These are phyloP conservation scores for Arion vulgaris DNA, from an alignment of 1,140 invertebrate genomes.

Conservation along the genomic window DNA sequence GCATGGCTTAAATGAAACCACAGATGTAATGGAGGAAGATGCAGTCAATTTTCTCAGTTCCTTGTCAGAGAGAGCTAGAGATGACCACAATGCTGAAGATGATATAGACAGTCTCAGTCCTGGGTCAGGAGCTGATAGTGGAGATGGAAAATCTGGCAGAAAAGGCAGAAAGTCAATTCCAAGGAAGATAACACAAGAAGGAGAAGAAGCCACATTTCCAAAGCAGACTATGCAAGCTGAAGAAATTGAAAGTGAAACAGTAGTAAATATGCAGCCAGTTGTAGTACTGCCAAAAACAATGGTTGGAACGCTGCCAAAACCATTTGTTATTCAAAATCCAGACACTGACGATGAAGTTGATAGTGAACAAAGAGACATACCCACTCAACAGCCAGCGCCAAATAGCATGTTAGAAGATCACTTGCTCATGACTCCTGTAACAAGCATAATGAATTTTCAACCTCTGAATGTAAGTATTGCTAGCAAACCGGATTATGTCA, in stretches of 20 bases:
- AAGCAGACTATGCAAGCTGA: not conserved
- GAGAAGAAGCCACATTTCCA: not conserved
- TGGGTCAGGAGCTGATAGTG: conserved; percentile 16
- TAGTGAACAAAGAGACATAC: not conserved
- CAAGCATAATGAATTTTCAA: conserved; percentile 37
- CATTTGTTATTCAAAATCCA: conserved; percentile 40
- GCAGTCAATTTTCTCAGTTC: conserved; percentile 63
- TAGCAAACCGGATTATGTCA: not conserved
- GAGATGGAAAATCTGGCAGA: conserved; percentile 31
- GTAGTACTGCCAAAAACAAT: not conserved
- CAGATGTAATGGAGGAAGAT: conserved; percentile 65
- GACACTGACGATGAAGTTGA: conserved; percentile 36
- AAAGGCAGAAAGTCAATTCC: conserved; percentile 39
- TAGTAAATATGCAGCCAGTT: not conserved
- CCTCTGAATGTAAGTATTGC: conserved; percentile 13
- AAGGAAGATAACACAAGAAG: conserved; percentile 35
- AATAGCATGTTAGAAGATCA: not conserved
- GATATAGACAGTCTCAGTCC: conserved; percentile 11
- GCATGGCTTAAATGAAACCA: conserved; percentile 65
- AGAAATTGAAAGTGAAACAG: not conserved
- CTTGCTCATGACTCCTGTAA: not conserved
- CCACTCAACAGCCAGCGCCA: not conserved
- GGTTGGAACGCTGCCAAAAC: not conserved
- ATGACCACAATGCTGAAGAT: conserved; percentile 40
- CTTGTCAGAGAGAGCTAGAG: conserved; percentile 53